Percentiles rank a stretch among this genome's conserved stretches.
These are phyloP conservation scores for Brachypalpus laphriformis DNA, from an alignment of 2,888 invertebrate genomes.

Conservation along the genomic window DNA sequence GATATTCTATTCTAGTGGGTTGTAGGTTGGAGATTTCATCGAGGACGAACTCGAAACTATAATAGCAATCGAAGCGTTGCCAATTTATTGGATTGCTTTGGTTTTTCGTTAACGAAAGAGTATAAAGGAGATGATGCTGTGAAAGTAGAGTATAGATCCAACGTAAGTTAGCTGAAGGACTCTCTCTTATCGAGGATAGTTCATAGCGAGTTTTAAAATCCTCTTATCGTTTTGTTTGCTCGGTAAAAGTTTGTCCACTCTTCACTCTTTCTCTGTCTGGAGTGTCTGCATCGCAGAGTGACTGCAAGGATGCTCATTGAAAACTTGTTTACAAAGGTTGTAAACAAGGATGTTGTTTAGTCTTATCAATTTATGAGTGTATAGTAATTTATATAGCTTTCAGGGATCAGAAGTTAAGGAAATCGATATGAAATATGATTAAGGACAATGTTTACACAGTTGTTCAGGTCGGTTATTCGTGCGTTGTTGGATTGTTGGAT, in stretches of 20 bases:
- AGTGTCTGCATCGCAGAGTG: background rate
- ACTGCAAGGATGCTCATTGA: conserved; percentile 23
- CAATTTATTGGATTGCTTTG: conserved; percentile 68
- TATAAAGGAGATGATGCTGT: background rate
- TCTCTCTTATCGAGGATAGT: conserved; percentile 51
- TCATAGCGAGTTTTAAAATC: conserved; percentile 54
- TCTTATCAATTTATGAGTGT: conserved; percentile 17
- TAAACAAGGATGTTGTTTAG: conserved; percentile 29
- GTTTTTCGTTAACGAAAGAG: conserved; percentile 6
- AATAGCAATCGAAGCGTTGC: conserved; percentile 65
- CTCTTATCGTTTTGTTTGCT: conserved; percentile 52
- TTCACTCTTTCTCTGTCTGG: background rate
- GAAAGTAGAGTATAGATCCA: conserved; percentile 3
- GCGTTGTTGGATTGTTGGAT: too few species aligned
- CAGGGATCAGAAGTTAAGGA: conserved; percentile 18
- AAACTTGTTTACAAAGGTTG: conserved; percentile 53
- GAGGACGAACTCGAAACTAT: conserved; percentile 44
- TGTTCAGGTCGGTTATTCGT: background rate
- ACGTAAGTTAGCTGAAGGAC: conserved; percentile 59
- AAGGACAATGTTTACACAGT: conserved; percentile 6
- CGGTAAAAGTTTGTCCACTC: conserved; percentile 56
- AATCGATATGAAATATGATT: conserved; percentile 31
- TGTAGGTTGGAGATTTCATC: background rate
- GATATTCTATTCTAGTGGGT: conserved; percentile 6
- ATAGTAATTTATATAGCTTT: conserved; percentile 12